Evolutionary conservation across 2,113 vertebrate species (phyloP).

Genomic region (Cochlearius cochlearius): DNA sequence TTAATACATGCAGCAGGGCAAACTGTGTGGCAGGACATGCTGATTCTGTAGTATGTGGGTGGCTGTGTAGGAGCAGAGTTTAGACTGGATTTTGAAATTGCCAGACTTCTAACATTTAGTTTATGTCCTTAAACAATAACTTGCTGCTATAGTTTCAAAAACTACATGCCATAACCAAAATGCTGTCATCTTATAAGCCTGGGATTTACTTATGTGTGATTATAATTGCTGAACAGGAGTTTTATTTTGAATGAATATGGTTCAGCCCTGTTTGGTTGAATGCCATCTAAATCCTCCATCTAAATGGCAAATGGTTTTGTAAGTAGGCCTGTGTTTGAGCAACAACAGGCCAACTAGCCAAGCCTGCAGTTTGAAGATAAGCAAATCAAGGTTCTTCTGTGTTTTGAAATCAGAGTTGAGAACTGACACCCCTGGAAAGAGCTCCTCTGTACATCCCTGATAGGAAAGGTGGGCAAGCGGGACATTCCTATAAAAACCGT

Average conservation of each 20-base stretch:
- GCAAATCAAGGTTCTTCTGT: background rate
- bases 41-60: background rate
- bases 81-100: background rate
- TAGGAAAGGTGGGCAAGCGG: background rate
- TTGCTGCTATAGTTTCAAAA: background rate
- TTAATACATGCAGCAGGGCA: background rate
- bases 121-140: background rate
- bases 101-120: background rate
- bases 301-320: background rate
- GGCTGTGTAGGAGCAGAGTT: background rate
- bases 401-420: background rate
- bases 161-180: accelerated
- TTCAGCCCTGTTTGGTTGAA: background rate
- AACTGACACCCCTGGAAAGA: background rate
- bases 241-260: background rate
- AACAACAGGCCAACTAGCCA: background rate
- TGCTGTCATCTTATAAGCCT: background rate
- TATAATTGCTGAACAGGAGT: background rate
- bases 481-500: background rate
- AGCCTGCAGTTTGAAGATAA: slow-evolving; percentile 17
- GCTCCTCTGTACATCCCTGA: background rate
- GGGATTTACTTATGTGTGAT: background rate
- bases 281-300: background rate
- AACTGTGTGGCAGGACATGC: background rate
- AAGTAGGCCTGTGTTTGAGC: background rate